Percentiles rank a stretch among this genome's conserved stretches.
Conservation (phyloP, 2,113 vertebrate species). For the Trichechus manatus region DNA sequence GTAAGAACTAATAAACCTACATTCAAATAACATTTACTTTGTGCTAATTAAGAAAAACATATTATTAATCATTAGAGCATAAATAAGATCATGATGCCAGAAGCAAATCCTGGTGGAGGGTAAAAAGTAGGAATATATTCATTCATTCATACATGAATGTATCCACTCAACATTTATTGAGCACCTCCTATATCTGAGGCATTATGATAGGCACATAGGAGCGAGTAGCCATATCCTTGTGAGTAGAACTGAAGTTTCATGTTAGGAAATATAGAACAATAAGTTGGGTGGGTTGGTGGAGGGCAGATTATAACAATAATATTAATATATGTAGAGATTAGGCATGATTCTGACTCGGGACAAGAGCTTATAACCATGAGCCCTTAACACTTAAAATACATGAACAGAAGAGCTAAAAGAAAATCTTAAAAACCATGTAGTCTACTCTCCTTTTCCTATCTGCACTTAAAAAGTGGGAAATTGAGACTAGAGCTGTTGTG, state of each 20-base stretch:
- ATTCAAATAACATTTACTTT: constrained; percentile 38
- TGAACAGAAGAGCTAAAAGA: background rate
- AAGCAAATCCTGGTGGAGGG: background rate
- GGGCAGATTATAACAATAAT: background rate
- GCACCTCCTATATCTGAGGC: background rate
- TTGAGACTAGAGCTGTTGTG: background rate
- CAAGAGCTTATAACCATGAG: background rate
- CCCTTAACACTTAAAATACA: constrained; percentile 13
- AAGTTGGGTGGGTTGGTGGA: background rate
- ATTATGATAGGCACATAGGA: background rate
- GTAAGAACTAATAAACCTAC: background rate
- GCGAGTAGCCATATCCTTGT: background rate
- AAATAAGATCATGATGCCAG: background rate
- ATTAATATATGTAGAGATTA: constrained; percentile 44
- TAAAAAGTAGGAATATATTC: background rate
- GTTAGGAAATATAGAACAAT: constrained; percentile 51
- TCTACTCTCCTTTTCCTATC: background rate
- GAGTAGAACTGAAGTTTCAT: constrained; percentile 27
- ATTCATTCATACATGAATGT: background rate
- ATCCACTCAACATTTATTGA: background rate
- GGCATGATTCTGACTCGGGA: background rate
- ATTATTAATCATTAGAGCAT: background rate
- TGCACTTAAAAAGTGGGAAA: background rate
- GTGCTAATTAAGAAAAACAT: background rate
- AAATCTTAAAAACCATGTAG: background rate